Base-by-base conservation (phyloP, 2,113 vertebrate genomes). In the Onychorhynchus coronatus region DNA sequence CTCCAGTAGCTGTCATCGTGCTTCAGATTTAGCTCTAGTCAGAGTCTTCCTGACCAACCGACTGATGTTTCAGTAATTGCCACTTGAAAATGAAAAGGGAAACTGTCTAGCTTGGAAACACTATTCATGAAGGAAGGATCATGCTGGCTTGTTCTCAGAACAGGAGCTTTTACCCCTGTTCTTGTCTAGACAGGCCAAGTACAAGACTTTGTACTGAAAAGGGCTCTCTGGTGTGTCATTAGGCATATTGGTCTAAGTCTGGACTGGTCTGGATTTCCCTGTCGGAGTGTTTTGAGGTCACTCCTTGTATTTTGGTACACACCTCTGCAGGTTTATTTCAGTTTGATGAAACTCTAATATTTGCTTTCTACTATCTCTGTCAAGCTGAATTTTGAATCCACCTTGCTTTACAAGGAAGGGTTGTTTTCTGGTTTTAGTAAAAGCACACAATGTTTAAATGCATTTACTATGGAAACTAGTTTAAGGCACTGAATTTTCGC, bases 161-260 rank as follows among this genome's bases (percentile, higher is more conserved):
- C 42, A 31, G 49, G 85, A 97, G 93, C 88, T 95, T 97, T 94
- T 44, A 30, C 33, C 52, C 28, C 65, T 86, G 67, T 82, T 70
- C 33, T 91, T 88, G 93, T 98, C 98, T 98, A 98, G 96, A 98
- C 97, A 95, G 97, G 96, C 96, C 94, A 94, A 96, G 91, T 94
- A 93, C 96, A 97, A 95, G 95, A 97, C 97, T 97, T 98, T 91
- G 83, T 63, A 95, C 85, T 95, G 97, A 95, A 96, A 92, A 96
- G 89, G 90, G 86, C 94, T 97, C 96, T 97, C 96, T 96, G 94
- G 78, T 96, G 82, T 97, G 96, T 97, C 92, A 93, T 96, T 96
- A 95, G 91, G 94, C 90, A 49, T 62, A 63, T 73, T 85, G 91
- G 95, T 96, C 95, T 85, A 30, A 30, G 37, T 78, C 93, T 65